A percentile compares a stretch with the other conserved stretches of the same genome.
Conservation (phyloP, 2,888 invertebrate genomes). For the Labia minor region DNA sequence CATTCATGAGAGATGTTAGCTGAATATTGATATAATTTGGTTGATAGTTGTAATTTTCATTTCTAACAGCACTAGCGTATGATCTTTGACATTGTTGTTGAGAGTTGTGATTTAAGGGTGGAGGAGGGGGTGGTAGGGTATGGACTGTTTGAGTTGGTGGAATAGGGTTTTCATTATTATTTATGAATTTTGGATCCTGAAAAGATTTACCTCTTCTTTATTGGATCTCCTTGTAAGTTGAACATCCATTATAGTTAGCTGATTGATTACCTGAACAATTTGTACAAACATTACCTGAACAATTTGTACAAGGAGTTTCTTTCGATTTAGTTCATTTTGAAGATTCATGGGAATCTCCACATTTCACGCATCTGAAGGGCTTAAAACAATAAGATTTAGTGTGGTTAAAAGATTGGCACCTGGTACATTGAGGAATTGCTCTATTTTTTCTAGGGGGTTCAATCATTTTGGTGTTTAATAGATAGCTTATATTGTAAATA, state of each 20-base stretch:
- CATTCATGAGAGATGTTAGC: too few species aligned
- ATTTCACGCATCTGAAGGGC: background rate
- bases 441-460: slow-evolving; percentile 34
- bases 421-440: slow-evolving; percentile 35
- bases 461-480: slow-evolving; percentile 28
- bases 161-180: background rate
- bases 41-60: too few species aligned
- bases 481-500: slow-evolving; percentile 24
- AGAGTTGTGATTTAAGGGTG: too few species aligned
- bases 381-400: background rate
- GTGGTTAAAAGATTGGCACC: slow-evolving; percentile 27
- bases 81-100: too few species aligned
- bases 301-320: background rate
- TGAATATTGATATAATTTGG: too few species aligned
- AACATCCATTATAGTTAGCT: background rate
- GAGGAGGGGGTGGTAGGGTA: too few species aligned
- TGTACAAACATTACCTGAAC: background rate
- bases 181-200: background rate
- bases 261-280: background rate
- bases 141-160: too few species aligned
- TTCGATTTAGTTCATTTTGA: background rate
- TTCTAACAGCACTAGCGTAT: too few species aligned
- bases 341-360: background rate
- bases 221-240: background rate
- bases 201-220: background rate